Base-by-base conservation (phyloP, 2,113 vertebrate species). In the Microtus montanus region DNA sequence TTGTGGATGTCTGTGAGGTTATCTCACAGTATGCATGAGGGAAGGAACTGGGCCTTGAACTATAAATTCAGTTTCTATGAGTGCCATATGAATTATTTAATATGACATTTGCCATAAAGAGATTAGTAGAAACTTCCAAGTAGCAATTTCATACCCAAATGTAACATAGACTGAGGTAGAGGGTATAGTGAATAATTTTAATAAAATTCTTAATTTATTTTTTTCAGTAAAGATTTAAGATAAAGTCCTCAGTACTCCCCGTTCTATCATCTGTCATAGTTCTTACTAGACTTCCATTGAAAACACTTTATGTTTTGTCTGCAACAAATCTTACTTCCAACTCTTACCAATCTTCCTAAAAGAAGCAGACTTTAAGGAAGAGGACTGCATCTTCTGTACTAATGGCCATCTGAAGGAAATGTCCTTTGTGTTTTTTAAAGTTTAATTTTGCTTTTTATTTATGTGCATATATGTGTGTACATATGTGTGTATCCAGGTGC, bases 151-250 rank as follows among this genome's bases (percentile, higher is more conserved):
- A 87, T 24, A 83, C 20, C 70, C 26, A 52, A 9, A 22, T 58
- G 61, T 44, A 68, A 87, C 38, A 38, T 74, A 20, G 82, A 68
- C 7, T 9, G 5, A 10, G 19, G 7, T 41, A 28, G 11, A 66
- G 9, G 10, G 24, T 52, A 8, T 35, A 89, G 22, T 64, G 35
- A 24, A 35, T 63, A 41, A 90, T 89, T 79, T 89, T 71, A 89
- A 77, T 89, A 30, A 26, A 38, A 80, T 80, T 44, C n/a, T 61
- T 96, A 66, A 47, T 61, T 83, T 58, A n/a, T 54, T 94, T 68
- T 26, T 85, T 89, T 52, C 54, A 74, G 33, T 38, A 6, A 61
- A n/a, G 5, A n/a, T 61, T 89, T 92, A 35, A 35, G 20, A 19
- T 83, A 66, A 35, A 64, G 64, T 54, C 70, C 87, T n/a, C 13